phyloP scores from a whole-genome alignment of 1,140 invertebrate species.

The Papilio polytes region DNA sequence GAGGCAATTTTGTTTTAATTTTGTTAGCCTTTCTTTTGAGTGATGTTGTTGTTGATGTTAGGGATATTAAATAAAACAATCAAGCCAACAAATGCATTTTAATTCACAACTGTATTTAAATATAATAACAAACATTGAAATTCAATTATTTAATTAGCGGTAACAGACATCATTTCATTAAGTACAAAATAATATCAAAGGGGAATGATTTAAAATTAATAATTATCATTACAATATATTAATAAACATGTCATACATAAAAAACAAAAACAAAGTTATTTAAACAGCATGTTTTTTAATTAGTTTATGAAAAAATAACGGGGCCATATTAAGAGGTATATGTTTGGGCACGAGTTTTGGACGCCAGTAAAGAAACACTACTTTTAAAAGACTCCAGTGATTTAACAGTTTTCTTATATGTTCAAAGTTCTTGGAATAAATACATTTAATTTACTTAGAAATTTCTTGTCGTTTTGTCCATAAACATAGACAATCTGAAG shows the following conservation, averaged over 20 bases:
- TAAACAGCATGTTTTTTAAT: neutral
- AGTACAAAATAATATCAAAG: conserved; percentile 6
- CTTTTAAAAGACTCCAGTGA: too few relatives aligned
- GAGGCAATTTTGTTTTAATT: too few relatives aligned
- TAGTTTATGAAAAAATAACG: neutral
- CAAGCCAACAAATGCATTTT: conserved; percentile 42
- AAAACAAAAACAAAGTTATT: neutral
- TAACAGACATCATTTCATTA: neutral
- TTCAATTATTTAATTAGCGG: neutral
- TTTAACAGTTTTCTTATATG: too few relatives aligned
- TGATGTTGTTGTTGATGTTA: too few relatives aligned
- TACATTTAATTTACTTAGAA: too few relatives aligned
- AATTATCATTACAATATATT: neutral
- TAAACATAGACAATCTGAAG: too few relatives aligned
- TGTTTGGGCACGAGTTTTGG: too few relatives aligned
- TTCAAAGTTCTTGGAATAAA: too few relatives aligned
- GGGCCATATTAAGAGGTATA: too few relatives aligned
- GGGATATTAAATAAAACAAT: conserved; percentile 10
- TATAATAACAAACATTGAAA: conserved; percentile 6
- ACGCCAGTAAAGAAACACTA: too few relatives aligned
- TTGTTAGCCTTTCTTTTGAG: too few relatives aligned
- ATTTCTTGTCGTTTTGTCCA: too few relatives aligned
- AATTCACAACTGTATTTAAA: conserved; percentile 19
- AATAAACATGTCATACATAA: neutral
- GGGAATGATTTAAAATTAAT: conserved; percentile 14